Base-by-base conservation (phyloP, 1,140 invertebrate genomes). In the Drosophila kikkawai region DNA sequence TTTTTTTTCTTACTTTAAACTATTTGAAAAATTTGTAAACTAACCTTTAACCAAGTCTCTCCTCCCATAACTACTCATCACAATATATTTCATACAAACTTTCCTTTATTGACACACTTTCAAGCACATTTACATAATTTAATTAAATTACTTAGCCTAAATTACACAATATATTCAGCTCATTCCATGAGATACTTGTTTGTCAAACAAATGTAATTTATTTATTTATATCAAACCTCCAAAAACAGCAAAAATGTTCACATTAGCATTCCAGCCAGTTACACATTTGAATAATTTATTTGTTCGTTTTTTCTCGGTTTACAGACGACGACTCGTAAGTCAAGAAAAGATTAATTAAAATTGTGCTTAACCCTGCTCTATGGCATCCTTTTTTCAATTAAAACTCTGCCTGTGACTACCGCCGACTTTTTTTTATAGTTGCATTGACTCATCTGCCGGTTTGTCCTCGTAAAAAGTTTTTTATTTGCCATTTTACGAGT, bases 61-160 rank as follows among this genome's bases (percentile, higher is more conserved):
- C 4, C 4, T 32, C 3, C 13, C 19, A 32, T 37, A 19, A 39
- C 8, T 13, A 66, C 0, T 29, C 7, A 15, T 2, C 47, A 26
- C 13, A 17, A 53, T 15, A 41, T 41, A 32, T 57, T 50, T 65
- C 9, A 22, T 70, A 47, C 36, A 80, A 76, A 50, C 58, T 3
- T 41, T 37, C 36, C 41, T 81, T 81, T 75, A 75, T 79, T 86
- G 45, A 86, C 58, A 53, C 74, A 67, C 45, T 78, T 55, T 63
- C 32, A 86, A 85, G 82, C 79, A 86, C 79, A 85, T 75, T 79
- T 65, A 82, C 61, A 75, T 65, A 67, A 50, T 47, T 61, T 50
- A 48, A 64, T 56, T 51, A 26, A 47, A 47, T 22, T 67, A 8
- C 63, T 61, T 51, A 51, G 57, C 13, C 53, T 82, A 86, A 55